Conservation (phyloP, 2,888 invertebrate genomes). For the Drosophila anomalata region DNA sequence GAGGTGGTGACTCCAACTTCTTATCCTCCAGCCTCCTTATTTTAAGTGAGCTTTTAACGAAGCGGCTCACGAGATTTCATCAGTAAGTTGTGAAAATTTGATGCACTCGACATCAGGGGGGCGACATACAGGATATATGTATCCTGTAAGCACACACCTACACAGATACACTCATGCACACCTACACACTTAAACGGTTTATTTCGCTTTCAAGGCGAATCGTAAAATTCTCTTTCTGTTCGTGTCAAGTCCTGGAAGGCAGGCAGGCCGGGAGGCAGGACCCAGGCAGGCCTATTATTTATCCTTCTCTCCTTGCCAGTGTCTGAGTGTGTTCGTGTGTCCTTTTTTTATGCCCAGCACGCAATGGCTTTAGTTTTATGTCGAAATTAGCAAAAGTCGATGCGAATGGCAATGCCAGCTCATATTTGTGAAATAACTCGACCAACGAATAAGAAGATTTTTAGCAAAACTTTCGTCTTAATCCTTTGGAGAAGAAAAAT, state of each 20-base stretch:
- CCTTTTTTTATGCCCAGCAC: constrained; percentile 64
- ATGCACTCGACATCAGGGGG: constrained; percentile 62
- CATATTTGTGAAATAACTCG: constrained; percentile 52
- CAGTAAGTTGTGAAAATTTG: constrained; percentile 68
- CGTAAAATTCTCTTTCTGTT: constrained; percentile 54
- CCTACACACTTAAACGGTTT: constrained; percentile 54
- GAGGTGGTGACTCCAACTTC: constrained; percentile 16
- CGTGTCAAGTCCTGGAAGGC: constrained; percentile 42
- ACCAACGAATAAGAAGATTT: constrained; percentile 10
- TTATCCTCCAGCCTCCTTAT: not conserved
- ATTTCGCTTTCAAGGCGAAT: constrained; percentile 74
- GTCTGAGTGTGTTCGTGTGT: constrained; percentile 30
- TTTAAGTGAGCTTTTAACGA: constrained; percentile 32
- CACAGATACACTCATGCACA: constrained; percentile 5
- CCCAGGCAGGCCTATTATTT: constrained; percentile 29
- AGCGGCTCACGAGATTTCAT: constrained; percentile 63
- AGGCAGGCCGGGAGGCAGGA: constrained; percentile 46
- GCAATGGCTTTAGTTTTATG: constrained; percentile 75
- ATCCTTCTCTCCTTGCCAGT: constrained; percentile 14
- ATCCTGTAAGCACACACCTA: constrained; percentile 5
- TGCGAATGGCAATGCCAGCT: constrained; percentile 40
- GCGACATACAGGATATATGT: not conserved
- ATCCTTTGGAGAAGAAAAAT: not conserved
- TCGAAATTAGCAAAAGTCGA: constrained; percentile 71
- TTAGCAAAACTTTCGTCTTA: not conserved